Base-by-base conservation (phyloP, 2,888 invertebrate species). In the Papilio demoleus region DNA sequence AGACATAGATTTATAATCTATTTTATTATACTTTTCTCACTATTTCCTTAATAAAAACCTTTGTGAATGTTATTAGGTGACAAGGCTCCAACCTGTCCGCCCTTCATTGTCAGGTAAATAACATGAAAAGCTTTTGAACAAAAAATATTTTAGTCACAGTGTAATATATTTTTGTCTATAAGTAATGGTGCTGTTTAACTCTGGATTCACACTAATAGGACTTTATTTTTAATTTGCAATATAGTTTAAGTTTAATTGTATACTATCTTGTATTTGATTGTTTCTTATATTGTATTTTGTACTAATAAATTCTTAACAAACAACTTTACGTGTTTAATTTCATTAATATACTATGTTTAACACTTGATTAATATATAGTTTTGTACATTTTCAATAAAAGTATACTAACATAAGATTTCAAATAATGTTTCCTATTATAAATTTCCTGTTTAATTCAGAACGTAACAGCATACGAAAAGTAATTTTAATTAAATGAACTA, bases 41-140 rank as follows among this genome's bases (percentile, higher is more conserved):
- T 45, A 62, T 50, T 50, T 63, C 40, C 27, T 38, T 31, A 53
- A 63, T 63, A 36, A 64, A 53, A 64, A 53, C 64, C 27, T 12
- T 53, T 64, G 9, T 53, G 12, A 63, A 63, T 50, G 22, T 50
- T 63, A 50, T 36, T 62, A 53, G 36, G 27, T 38, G 53, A 64
- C 38, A 64, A 53, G 24, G 24, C 38, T 24, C 22, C 64, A 24
- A 53, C 8, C 9, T 27, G 53, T 64, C 47, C 27, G 11, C 22
- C 38, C 11, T 6, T 53, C 53, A 38, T 22, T 45, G 53, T 22
- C 53, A 64, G n/a, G 38, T 36, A 9, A 34, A 4, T 53, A 14
- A 40, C 8, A 24, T n/a, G 22, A 38, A 59, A 38, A 22, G 22
- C 24, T 24, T 40, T 40, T 22, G 24, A 38, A 31, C 53, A 56